Percentiles rank a stretch among this genome's conserved stretches.
Evolutionary conservation across 2,113 vertebrate genomes (phyloP).

Genomic region (Semicossyphus pulcher): DNA sequence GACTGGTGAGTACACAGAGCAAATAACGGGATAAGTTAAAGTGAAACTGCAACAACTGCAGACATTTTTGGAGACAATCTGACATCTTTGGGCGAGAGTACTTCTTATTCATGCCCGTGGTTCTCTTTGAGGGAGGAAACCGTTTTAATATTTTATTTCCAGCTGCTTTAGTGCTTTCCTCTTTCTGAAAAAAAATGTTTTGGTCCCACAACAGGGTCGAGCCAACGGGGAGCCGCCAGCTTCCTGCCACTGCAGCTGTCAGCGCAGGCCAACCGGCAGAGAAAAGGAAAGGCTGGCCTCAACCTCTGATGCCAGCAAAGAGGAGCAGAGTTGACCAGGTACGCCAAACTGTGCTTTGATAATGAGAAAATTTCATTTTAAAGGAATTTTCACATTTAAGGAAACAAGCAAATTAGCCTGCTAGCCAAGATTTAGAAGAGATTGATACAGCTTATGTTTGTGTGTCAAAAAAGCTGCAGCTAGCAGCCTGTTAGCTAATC

Average conservation of each 20-base stretch:
- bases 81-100: slow-evolving; percentile 3
- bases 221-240: slow-evolving; percentile 82
- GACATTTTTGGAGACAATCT: slow-evolving; percentile 6
- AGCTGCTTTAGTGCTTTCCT: neutral
- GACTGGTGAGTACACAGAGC: slow-evolving; percentile 88
- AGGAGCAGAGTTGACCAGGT: neutral
- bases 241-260: slow-evolving; percentile 76
- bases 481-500: too few relatives aligned
- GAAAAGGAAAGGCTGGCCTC: neutral
- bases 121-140: slow-evolving; percentile 24
- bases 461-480: too few relatives aligned
- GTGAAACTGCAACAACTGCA: slow-evolving; percentile 9
- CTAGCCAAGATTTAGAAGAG: too few relatives aligned
- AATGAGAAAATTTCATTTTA: neutral
- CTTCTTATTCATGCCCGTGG: slow-evolving; percentile 15
- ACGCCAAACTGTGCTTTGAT: neutral
- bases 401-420: too few relatives aligned
- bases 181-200: slow-evolving; percentile 22
- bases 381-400: too few relatives aligned
- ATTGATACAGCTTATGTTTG: too few relatives aligned
- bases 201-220: too few relatives aligned
- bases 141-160: slow-evolving; percentile 39
- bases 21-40: slow-evolving; percentile 1
- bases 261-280: rapidly evolving
- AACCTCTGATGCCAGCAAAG: neutral